Conservation (phyloP, 2,888 invertebrate species). For the Prosopocoilus inquinatus region DNA sequence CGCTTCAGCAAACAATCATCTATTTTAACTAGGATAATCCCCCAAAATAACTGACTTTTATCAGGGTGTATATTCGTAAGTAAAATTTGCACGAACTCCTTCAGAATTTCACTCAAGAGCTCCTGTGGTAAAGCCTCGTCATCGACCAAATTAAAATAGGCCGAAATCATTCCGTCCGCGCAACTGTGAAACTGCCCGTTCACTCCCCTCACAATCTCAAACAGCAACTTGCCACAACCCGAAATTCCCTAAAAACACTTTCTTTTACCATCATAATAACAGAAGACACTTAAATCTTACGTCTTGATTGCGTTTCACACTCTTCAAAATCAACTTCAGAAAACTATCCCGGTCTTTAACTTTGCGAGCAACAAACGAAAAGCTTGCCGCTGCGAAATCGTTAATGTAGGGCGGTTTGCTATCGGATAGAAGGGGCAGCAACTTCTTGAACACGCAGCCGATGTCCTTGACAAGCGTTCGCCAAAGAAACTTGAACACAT, state of each 20-base stretch:
- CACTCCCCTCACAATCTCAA: conserved; percentile 84
- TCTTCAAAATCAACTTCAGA: conserved; percentile 65
- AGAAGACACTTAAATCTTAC: conserved; percentile 63
- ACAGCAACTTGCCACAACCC: conserved; percentile 85
- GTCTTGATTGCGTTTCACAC: conserved; percentile 65
- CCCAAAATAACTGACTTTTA: conserved; percentile 69
- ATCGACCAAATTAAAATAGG: conserved; percentile 63
- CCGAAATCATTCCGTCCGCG: conserved; percentile 66
- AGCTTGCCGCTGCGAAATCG: conserved; percentile 94
- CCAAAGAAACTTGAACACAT: conserved; percentile 87
- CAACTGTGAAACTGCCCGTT: conserved; percentile 83
- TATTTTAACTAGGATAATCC: conserved; percentile 49
- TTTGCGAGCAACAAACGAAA: conserved; percentile 91
- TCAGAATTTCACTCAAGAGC: conserved; percentile 63
- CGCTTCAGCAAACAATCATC: conserved; percentile 35
- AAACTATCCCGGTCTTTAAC: conserved; percentile 77
- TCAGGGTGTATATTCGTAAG: conserved; percentile 61
- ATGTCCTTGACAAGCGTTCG: conserved; percentile 79
- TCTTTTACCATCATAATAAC: not conserved
- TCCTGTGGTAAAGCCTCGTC: conserved; percentile 56
- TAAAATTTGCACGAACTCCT: conserved; percentile 64
- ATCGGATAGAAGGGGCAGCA: conserved; percentile 75
- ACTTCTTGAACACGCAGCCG: conserved; percentile 65
- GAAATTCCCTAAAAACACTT: conserved; percentile 60
- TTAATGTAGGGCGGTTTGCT: conserved; percentile 80